Evolutionary conservation across 2,113 vertebrate genomes (phyloP).

Genomic region (Silurus asotus): DNA sequence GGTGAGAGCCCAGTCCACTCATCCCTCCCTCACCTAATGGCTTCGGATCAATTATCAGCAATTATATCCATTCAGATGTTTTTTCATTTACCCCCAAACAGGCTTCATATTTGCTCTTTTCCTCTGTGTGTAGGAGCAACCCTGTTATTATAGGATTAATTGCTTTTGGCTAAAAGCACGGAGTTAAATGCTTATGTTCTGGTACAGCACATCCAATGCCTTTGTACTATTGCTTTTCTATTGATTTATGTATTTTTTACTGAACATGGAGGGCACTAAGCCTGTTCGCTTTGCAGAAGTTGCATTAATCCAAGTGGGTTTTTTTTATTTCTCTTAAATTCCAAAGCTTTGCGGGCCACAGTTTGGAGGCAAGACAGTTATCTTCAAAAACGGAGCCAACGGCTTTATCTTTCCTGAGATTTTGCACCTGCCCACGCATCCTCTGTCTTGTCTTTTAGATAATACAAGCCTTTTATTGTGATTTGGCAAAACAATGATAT

Average conservation of each 20-base stretch:
- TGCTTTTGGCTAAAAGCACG: constrained; percentile 54
- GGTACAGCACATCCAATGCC: neutral
- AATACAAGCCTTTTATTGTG: constrained; percentile 22
- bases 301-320: neutral
- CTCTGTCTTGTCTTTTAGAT: constrained; percentile 22
- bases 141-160: constrained; percentile 59
- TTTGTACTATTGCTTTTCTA: neutral
- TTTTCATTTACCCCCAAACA: constrained; percentile 46
- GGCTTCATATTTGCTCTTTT: constrained; percentile 55
- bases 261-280: neutral
- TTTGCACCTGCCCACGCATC: neutral
- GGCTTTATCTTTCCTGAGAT: constrained; percentile 2
- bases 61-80: constrained; percentile 48
- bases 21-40: constrained; percentile 19
- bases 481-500: neutral
- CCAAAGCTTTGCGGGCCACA: neutral
- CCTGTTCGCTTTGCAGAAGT: neutral
- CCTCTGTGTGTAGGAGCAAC: constrained; percentile 52
- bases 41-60: constrained; percentile 48
- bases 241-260: neutral
- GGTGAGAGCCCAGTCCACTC: constrained; percentile 17
- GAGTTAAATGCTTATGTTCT: constrained; percentile 32
- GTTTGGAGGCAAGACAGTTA: neutral
- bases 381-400: constrained; percentile 17
- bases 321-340: neutral